These are phyloP conservation scores for Drosophila greeni DNA, from an alignment of 2,888 invertebrate species.

Conservation along the genomic window DNA sequence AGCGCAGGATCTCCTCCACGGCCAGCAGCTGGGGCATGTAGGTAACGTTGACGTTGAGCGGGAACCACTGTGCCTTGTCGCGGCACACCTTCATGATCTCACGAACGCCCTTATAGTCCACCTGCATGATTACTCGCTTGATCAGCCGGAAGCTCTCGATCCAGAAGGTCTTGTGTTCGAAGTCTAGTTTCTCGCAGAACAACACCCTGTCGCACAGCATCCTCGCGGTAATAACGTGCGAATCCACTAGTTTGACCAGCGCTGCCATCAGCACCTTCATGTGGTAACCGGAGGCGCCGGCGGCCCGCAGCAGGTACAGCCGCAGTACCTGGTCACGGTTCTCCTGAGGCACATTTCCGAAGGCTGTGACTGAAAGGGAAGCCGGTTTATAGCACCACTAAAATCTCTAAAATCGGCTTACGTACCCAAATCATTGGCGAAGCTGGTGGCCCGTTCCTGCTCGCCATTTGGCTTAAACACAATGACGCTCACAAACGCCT, in stretches of 20 bases:
- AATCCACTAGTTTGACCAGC: constrained; percentile 86
- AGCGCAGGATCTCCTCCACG: constrained; percentile 88
- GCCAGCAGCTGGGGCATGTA: constrained; percentile 90
- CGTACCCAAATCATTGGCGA: constrained; percentile 83
- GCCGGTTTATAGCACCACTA: not conserved
- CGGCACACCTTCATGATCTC: constrained; percentile 95
- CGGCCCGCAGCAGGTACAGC: constrained; percentile 86
- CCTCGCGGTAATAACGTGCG: constrained; percentile 87
- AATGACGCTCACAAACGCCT: constrained; percentile 92
- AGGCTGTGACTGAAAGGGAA: constrained; percentile 80
- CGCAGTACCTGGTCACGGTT: constrained; percentile 87
- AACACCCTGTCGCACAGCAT: constrained; percentile 92
- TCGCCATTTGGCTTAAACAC: constrained; percentile 87
- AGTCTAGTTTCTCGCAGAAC: constrained; percentile 88
- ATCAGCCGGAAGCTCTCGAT: constrained; percentile 91
- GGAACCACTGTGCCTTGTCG: constrained; percentile 91
- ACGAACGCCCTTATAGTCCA: constrained; percentile 96
- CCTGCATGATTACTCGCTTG: constrained; percentile 90
- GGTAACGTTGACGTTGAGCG: constrained; percentile 87
- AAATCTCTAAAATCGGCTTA: constrained; percentile 36
- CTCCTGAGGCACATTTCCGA: constrained; percentile 85
- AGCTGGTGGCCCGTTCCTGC: constrained; percentile 83
- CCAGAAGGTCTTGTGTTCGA: constrained; percentile 92
- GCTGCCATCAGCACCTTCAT: constrained; percentile 87
- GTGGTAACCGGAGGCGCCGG: constrained; percentile 86